Evolutionary conservation across 2,113 vertebrate species (phyloP).

Genomic region (Hippolais icterina): DNA sequence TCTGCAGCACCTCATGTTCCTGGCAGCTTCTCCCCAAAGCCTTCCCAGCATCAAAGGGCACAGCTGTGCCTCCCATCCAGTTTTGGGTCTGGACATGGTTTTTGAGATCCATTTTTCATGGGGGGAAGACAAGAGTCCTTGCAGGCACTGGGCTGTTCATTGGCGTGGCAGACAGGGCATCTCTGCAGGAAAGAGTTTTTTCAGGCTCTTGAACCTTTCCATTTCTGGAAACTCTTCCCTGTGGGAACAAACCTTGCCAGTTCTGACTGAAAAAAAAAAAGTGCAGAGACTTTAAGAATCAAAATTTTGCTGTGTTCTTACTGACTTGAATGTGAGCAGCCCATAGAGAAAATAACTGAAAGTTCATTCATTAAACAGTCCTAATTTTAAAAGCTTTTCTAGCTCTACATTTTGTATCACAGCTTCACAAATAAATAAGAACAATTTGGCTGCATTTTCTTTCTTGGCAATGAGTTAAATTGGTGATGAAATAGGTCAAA

Average conservation of each 20-base stretch:
- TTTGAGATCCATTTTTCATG: not conserved
- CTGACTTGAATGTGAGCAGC: not conserved
- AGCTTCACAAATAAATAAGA: not conserved
- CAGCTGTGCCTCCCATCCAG: rapidly evolving
- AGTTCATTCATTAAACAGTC: not conserved
- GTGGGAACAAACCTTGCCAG: not conserved
- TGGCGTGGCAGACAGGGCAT: not conserved
- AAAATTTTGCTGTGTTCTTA: not conserved
- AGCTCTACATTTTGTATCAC: not conserved
- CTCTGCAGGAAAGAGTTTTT: not conserved
- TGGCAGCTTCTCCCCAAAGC: not conserved
- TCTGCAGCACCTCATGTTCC: not conserved
- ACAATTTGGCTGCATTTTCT: not conserved
- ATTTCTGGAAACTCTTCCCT: not conserved
- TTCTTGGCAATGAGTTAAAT: not conserved
- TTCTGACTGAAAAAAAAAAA: not conserved
- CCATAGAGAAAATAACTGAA: not conserved
- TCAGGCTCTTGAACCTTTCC: not conserved
- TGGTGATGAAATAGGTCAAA: conserved; percentile 18
- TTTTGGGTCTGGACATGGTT: not conserved
- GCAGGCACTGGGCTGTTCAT: not conserved
- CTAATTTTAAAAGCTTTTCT: not conserved
- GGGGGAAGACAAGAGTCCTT: not conserved
- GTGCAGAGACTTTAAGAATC: not conserved
- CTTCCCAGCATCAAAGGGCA: not conserved